Base-by-base conservation (phyloP, 1,140 invertebrate genomes). In the Heliconius melpomene region DNA sequence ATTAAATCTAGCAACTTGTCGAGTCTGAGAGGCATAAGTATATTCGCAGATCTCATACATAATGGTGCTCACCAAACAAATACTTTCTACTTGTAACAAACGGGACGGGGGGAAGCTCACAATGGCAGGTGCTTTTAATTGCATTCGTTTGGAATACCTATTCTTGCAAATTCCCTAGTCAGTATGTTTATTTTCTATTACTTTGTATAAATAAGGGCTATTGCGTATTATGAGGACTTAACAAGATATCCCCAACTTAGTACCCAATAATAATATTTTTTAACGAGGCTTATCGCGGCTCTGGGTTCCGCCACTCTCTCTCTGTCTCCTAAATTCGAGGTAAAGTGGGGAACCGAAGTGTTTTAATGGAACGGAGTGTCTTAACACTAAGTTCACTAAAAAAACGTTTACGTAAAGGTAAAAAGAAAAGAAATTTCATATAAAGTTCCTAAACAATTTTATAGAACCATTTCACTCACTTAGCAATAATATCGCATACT, bases 91-190 rank as follows among this genome's bases (percentile, higher is more conserved):
- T 66, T 16, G 23, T 66, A 66, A 16, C 26, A 60, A 66, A 66
- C 46, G 29, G 72, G n/a, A 16, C 40, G 36, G 11, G 36, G 40
- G 36, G 26, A 40, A 46, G n/a, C 50, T 46, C 46, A 73, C 72
- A 73, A 73, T 73, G 40, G 36, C 26, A 38, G 72, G 36, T 50
- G 46, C 72, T 73, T 73, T 73, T 73, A 50, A 73, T 73, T 73
- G 72, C 38, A 26, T 73, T 73, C 38, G 72, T 73, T 73, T 73
- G 36, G 11, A n/a, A 13, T 73, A 73, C 72, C 60, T 66, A 66
- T 13, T 66, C 60, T 29, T 16, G 9, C 5, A 13, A 66, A 26
- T n/a, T 66, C 60, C 26, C 26, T 66, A 26, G 11, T 29, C 26
- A 66, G 9, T 29, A 66, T 52, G 40, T 23, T n/a, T 60, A 11